Evolutionary conservation across 2,113 vertebrate genomes (phyloP).

Genomic region (Silurus asotus): DNA sequence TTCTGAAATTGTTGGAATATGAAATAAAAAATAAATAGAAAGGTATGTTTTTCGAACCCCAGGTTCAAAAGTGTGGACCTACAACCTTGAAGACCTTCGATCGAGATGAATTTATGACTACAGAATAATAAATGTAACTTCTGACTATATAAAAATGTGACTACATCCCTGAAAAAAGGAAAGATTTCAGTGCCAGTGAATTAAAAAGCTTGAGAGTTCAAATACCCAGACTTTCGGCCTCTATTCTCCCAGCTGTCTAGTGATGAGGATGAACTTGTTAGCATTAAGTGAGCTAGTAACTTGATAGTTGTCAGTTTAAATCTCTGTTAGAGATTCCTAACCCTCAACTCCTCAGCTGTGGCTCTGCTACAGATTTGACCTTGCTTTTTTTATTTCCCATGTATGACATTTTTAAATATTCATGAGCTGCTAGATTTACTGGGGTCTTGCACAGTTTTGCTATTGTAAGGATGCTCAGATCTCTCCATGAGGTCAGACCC

Average conservation of each 20-base stretch:
- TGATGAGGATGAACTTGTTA: neutral
- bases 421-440: constrained; percentile 49
- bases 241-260: neutral
- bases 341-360: neutral
- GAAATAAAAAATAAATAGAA: no score
- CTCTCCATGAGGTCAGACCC: no score
- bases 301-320: neutral
- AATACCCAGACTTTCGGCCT: neutral
- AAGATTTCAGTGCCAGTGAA: neutral
- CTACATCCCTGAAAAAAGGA: neutral
- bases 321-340: neutral
- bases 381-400: neutral
- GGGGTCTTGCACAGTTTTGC: constrained; percentile 20
- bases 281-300: neutral
- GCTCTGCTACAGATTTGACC: neutral
- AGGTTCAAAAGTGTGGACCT: neutral
- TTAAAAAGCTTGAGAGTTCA: neutral
- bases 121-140: neutral
- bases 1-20: neutral
- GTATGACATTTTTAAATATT: constrained; percentile 48
- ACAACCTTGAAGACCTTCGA: neutral
- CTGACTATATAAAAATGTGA: neutral
- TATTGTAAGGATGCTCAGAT: no score
- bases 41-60: neutral
- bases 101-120: neutral